Conservation (phyloP, 2,888 invertebrate genomes). For the Graphium colonna region DNA sequence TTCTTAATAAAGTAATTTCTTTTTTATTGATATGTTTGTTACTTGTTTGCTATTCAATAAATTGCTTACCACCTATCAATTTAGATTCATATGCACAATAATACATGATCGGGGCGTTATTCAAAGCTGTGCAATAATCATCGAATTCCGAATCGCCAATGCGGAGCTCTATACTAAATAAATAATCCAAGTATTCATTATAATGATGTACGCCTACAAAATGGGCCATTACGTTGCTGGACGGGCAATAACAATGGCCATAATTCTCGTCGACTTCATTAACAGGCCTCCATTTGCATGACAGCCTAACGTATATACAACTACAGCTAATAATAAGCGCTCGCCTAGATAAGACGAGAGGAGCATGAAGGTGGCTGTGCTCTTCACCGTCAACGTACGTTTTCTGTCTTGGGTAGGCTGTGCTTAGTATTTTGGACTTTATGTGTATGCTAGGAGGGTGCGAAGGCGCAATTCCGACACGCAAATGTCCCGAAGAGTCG, state of each 20-base stretch:
- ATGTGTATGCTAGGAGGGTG: slow-evolving; percentile 32
- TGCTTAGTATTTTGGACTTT: slow-evolving; percentile 41
- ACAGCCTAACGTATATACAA: slow-evolving; percentile 53
- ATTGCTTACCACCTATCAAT: too few species aligned
- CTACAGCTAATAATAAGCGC: slow-evolving; percentile 56
- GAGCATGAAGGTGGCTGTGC: slow-evolving; percentile 51
- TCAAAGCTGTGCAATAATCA: not conserved
- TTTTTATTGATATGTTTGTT: too few species aligned
- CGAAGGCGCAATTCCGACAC: slow-evolving; percentile 23
- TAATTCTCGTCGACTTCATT: slow-evolving; percentile 78
- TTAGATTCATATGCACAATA: not conserved
- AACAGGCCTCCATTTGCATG: slow-evolving; percentile 79
- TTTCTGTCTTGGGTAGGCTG: slow-evolving; percentile 11
- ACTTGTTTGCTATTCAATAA: too few species aligned
- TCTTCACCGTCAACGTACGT: slow-evolving; percentile 24
- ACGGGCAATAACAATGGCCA: slow-evolving; percentile 74
- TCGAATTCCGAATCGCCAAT: not conserved
- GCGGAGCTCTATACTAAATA: slow-evolving; percentile 40
- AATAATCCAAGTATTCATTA: slow-evolving; percentile 72
- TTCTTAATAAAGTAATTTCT: too few species aligned
- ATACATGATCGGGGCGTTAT: not conserved
- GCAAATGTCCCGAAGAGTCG: slow-evolving; percentile 40
- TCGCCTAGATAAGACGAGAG: slow-evolving; percentile 42
- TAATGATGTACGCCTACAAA: slow-evolving; percentile 72
- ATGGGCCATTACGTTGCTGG: slow-evolving; percentile 70